phyloP scores from a whole-genome alignment of 2,113 vertebrate species.

The Platanista minor region DNA sequence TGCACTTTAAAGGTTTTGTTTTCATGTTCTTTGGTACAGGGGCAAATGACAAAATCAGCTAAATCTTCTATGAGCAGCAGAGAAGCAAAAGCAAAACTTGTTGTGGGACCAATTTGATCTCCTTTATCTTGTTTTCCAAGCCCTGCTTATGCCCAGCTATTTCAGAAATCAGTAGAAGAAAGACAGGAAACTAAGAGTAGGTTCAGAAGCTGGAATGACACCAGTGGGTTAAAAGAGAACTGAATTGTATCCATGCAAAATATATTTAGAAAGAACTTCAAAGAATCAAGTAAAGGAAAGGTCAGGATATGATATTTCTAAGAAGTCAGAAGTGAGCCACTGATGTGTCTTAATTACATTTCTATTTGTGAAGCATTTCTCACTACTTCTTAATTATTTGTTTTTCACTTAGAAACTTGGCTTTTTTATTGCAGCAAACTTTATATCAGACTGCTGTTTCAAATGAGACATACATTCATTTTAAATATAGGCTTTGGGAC shows the following conservation, averaged over 20 bases:
- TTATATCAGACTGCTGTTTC: constrained; percentile 45
- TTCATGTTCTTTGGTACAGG: constrained; percentile 69
- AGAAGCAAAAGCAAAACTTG: constrained; percentile 48
- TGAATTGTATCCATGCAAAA: constrained; percentile 30
- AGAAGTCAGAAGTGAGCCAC: constrained; percentile 28
- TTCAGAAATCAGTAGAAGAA: constrained; percentile 42
- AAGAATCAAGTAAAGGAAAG: constrained; percentile 28
- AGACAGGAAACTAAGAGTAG: background rate
- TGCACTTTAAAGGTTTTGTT: constrained; percentile 81
- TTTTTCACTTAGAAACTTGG: constrained; percentile 68
- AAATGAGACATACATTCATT: constrained; percentile 72
- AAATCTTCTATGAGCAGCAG: constrained; percentile 72
- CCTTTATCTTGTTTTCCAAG: constrained; percentile 52
- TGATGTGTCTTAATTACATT: constrained; percentile 66
- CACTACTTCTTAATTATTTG: constrained; percentile 69
- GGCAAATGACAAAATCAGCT: constrained; percentile 67
- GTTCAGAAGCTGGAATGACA: background rate
- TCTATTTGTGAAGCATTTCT: constrained; percentile 64
- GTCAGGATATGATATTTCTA: constrained; percentile 60
- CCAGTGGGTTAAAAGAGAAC: constrained; percentile 29
- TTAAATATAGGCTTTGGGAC: constrained; percentile 61
- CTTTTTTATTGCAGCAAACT: constrained; percentile 67
- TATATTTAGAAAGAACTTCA: constrained; percentile 55
- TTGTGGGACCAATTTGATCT: constrained; percentile 59
- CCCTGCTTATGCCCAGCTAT: constrained; percentile 40